These are phyloP conservation scores for Drosophila funebris DNA, from an alignment of 1,140 invertebrate species.

Conservation along the genomic window DNA sequence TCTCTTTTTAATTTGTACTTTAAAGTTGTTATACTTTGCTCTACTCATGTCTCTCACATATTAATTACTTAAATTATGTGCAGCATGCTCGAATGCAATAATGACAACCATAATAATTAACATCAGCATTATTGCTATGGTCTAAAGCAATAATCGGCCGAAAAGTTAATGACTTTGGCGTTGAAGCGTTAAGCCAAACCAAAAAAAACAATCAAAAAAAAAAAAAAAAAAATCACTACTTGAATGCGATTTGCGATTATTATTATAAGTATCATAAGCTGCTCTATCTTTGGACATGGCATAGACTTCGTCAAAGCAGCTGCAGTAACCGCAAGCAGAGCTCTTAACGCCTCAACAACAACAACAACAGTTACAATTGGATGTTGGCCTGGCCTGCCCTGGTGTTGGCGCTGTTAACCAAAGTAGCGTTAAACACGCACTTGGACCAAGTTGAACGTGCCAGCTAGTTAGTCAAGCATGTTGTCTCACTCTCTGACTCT, in stretches of 20 bases:
- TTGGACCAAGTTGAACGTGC: constrained; percentile 69
- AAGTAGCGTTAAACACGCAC: constrained; percentile 77
- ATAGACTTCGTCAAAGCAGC: background rate
- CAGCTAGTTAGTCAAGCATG: constrained; percentile 49
- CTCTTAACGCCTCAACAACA: constrained; percentile 53
- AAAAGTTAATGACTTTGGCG: constrained; percentile 50
- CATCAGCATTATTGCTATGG: background rate
- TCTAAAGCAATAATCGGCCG: constrained; percentile 16
- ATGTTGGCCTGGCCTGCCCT: background rate
- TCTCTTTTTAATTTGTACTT: background rate
- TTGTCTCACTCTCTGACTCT: background rate
- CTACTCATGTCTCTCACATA: background rate
- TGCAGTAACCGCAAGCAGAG: constrained; percentile 15
- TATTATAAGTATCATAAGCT: too few relatives aligned
- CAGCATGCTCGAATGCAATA: constrained; percentile 28
- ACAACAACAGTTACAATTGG: constrained; percentile 20
- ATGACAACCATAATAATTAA: background rate
- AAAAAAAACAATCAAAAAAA: constrained; percentile 27
- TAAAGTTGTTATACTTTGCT: background rate
- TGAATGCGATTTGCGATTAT: constrained; percentile 23
- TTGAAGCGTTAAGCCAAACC: constrained; percentile 25
- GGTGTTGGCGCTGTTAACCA: constrained; percentile 33
- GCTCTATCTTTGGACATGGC: constrained; percentile 21
- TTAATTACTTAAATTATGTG: constrained; percentile 28
- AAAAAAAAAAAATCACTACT: constrained; percentile 31